These are phyloP conservation scores for Lysandra bellargus DNA, from an alignment of 2,888 invertebrate species.

Conservation along the genomic window DNA sequence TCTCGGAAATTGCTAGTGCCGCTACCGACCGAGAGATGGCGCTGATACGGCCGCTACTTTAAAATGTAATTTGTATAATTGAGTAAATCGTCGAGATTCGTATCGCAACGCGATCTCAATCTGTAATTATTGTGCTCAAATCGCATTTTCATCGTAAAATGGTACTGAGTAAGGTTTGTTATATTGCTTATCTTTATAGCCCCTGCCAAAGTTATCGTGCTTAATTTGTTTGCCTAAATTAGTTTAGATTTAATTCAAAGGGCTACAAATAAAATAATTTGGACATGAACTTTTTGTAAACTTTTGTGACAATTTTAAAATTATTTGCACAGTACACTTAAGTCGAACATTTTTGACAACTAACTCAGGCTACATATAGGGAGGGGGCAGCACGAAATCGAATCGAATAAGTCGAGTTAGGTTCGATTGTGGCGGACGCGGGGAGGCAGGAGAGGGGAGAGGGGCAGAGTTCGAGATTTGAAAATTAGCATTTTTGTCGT, in stretches of 20 bases:
- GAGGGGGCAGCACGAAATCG: conserved; percentile 57
- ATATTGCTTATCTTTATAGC: conserved; percentile 30
- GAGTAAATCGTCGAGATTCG: conserved; percentile 69
- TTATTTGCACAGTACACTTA: background rate
- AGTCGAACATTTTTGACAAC: conserved; percentile 19
- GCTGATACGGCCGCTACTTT: conserved; percentile 57
- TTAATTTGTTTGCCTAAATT: background rate
- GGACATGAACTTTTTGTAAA: background rate
- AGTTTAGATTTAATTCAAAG: background rate
- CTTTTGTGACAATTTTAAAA: background rate
- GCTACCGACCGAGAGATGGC: conserved; percentile 55
- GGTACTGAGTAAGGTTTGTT: conserved; percentile 1
- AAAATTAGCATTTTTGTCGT: conserved; percentile 80
- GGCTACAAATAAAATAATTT: background rate
- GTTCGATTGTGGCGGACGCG: conserved; percentile 66
- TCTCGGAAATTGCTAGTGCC: conserved; percentile 69
- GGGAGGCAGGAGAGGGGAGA: background rate
- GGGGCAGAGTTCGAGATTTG: conserved; percentile 67
- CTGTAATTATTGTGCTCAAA: conserved; percentile 38
- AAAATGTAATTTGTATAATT: conserved; percentile 77
- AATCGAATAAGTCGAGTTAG: conserved; percentile 55
- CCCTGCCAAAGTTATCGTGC: conserved; percentile 18
- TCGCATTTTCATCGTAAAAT: conserved; percentile 26
- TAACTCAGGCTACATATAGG: conserved; percentile 33
- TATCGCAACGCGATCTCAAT: conserved; percentile 59